Percentiles rank a stretch among this genome's conserved stretches.
phyloP scores from a whole-genome alignment of 2,113 vertebrate genomes.

The Perccottus glenii region DNA sequence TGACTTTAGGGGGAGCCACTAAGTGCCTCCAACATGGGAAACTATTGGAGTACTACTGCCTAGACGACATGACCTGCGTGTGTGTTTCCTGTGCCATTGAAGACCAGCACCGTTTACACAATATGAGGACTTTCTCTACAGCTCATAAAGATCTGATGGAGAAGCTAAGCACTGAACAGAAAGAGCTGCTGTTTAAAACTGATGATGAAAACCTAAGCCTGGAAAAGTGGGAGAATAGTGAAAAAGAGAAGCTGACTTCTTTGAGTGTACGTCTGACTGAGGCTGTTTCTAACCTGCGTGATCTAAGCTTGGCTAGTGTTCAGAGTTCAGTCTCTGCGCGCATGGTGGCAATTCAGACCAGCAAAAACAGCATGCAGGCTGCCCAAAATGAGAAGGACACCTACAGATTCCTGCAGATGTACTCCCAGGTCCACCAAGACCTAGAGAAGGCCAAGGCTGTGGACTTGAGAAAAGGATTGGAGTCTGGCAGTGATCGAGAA shows the following conservation, averaged over 20 bases:
- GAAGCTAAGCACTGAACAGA: slow-evolving; percentile 47
- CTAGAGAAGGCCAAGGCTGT: slow-evolving; percentile 59
- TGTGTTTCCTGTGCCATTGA: slow-evolving; percentile 66
- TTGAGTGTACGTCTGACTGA: slow-evolving; percentile 51
- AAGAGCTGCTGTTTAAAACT: slow-evolving; percentile 27
- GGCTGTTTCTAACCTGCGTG: slow-evolving; percentile 44
- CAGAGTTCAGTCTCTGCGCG: slow-evolving; percentile 63
- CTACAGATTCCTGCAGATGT: slow-evolving; percentile 69
- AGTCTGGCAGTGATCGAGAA: slow-evolving; percentile 30
- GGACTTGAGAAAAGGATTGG: slow-evolving; percentile 53
- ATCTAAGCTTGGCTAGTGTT: slow-evolving; percentile 47
- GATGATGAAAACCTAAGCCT: slow-evolving; percentile 28
- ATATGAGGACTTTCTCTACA: slow-evolving; percentile 67
- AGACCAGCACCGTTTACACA: slow-evolving; percentile 68
- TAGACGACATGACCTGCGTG: slow-evolving; percentile 48
- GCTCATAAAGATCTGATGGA: slow-evolving; percentile 64
- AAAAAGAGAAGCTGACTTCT: slow-evolving; percentile 34
- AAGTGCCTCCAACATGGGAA: slow-evolving; percentile 71
- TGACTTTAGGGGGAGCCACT: slow-evolving; percentile 15
- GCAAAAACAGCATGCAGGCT: slow-evolving; percentile 46
- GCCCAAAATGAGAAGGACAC: slow-evolving; percentile 55
- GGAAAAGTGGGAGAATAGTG: slow-evolving; percentile 56
- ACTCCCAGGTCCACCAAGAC: slow-evolving; percentile 56
- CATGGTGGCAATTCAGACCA: slow-evolving; percentile 46
- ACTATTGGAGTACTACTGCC: slow-evolving; percentile 76